Evolutionary conservation across 2,797 vertebrate genomes (phyloP), one percentile per base, ranked within the genome.

Genomic region (Remorina albescens): DNA sequence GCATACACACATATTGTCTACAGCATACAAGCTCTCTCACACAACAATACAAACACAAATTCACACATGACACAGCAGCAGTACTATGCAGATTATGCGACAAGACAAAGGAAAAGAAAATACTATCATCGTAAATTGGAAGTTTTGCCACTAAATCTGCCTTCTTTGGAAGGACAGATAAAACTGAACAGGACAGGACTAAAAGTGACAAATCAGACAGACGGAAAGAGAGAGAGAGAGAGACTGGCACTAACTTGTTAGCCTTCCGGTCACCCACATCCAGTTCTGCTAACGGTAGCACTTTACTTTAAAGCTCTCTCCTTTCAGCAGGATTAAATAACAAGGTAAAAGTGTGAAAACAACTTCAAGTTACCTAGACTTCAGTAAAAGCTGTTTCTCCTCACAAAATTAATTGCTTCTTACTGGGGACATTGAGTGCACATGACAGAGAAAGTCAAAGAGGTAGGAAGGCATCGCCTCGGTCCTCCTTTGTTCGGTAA

Each of bases 401-500:
- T 83, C 77, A 80, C 61, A 84, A 94, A 94, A 93, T 93, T 94
- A 94, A 94, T 94, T 94, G 93, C 89, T 92, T 94, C 92, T 92
- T 92, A 89, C 91, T 86, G 88, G 90, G 90, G 90, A 93, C 91
- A 88, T 83, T 93, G 92, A 93, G 86, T 91, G 86, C 85, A 90
- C 84, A 89, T 92, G 90, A 93, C 88, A 92, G 92, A 84, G 84
- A 92, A 91, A 94, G 93, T 94, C 90, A 90, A 94, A 92, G 90
- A 91, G 90, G 89, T 86, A 90, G 83, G 86, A 89, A 91, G 88
- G 90, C 89, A 92, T 89, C 78, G 92, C 91, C 91, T 86, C 83
- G 76, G 89, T 91, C 84, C 90, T 92, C 93, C 92, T 95, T 95
- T 95, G 94, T 95, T 94, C 93, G 69, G 92, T 90, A 92, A 94